phyloP scores from a whole-genome alignment of 2,113 vertebrate species.

The Prunella himalayana region DNA sequence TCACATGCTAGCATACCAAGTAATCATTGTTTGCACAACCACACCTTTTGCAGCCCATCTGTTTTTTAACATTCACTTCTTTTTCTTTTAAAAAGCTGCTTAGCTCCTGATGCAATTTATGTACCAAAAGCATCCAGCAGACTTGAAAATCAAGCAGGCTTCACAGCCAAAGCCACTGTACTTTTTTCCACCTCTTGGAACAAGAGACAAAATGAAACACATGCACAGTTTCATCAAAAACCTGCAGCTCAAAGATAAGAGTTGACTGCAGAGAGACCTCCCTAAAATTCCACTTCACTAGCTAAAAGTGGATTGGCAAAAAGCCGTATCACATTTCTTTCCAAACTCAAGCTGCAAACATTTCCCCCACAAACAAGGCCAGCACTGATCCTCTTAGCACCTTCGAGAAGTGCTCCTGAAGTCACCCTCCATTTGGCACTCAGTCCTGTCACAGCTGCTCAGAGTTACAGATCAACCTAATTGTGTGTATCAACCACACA shows the following conservation, averaged over 20 bases:
- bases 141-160: background rate
- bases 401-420: background rate
- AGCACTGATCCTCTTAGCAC: background rate
- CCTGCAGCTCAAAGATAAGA: background rate
- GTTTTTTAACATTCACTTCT: background rate
- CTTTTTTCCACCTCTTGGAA: background rate
- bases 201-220: background rate
- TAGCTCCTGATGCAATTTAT: background rate
- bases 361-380: background rate
- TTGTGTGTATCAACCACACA: background rate
- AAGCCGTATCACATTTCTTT: background rate
- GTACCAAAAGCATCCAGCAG: background rate
- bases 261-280: background rate
- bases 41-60: background rate
- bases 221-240: background rate
- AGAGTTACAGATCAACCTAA: background rate
- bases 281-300: slow-evolving; percentile 8
- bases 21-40: background rate
- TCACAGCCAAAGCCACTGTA: background rate
- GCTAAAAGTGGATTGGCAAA: background rate
- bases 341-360: background rate
- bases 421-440: background rate
- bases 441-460: background rate
- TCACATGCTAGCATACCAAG: background rate
- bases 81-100: background rate